These are phyloP conservation scores for Apamea monoglypha DNA, from an alignment of 2,888 invertebrate genomes.

Conservation along the genomic window DNA sequence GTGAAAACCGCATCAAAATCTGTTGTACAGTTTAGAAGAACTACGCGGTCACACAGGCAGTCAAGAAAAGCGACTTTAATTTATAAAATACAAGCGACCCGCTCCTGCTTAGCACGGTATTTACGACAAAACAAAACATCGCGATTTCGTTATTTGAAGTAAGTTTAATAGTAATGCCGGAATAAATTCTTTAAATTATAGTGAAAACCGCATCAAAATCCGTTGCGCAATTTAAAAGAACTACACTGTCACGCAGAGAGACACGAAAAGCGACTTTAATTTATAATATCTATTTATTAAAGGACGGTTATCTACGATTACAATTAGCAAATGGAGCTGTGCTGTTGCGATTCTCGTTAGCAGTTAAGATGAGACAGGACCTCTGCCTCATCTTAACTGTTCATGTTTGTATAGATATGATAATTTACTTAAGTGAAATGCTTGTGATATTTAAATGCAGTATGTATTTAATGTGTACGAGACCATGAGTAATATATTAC, in stretches of 20 bases:
- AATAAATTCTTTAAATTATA: not conserved
- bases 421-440: not conserved
- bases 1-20: no score
- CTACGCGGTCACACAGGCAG: no score
- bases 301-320: constrained; percentile 43
- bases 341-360: constrained; percentile 27
- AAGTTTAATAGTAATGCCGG: not conserved
- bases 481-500: no score
- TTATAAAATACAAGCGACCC: no score
- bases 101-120: no score
- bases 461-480: not conserved
- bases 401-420: not conserved
- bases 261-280: not conserved
- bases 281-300: constrained; percentile 10
- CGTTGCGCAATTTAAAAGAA: not conserved
- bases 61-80: no score
- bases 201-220: not conserved
- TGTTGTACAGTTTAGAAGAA: no score
- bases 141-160: no score
- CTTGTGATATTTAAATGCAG: constrained; percentile 1
- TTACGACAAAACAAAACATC: no score
- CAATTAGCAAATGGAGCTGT: constrained; percentile 58
- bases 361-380: constrained; percentile 23
- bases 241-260: not conserved
- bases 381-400: no score